Base-by-base conservation (phyloP, 1,140 invertebrate species). In the Hyles euphorbiae region DNA sequence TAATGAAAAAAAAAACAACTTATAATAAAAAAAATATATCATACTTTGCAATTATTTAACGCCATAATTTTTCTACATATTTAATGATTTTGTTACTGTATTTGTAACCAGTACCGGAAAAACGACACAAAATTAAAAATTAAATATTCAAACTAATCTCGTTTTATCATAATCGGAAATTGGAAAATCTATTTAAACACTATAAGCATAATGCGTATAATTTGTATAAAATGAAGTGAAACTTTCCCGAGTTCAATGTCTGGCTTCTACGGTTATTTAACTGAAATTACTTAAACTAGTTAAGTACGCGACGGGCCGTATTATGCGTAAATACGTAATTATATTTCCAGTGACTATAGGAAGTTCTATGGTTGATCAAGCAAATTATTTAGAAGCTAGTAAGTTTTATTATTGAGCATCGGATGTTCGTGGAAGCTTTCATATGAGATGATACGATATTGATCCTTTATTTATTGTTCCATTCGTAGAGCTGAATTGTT, bases 261-360 rank as follows among this genome's bases (percentile, higher is more conserved):
- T 55, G n/a, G 22, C 22, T 22, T 48, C n/a, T 8, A 22, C 3
- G 22, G 32, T 59, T 33, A 60, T 55, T 56, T 46, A 63, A 62
- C n/a, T 22, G 10, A 48, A 56, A 56, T 46, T 57, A 63, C 46
- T 57, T 55, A 50, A 57, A 9, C 48, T 50, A 59, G 10, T 66
- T 60, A 45, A 40, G 58, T 34, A 65, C 34, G 48, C 54, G 51
- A 51, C 46, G 47, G 53, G 33, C 49, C 65, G 64, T 70, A 67
- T 63, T 58, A 55, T 58, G 45, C 32, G 34, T 57, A 63, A 57
- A 60, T 52, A 34, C 45, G 22, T 40, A 47, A 56, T 56, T 40
- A 46, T 7, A 11, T 32, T 45, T 55, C 8, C 51, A 53, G 5
- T 53, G 33, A 3, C 10, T 53, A 33, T 34, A 53, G 22, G 22